Evolutionary conservation across 64 coral and sea anemone genomes (phyloP), one percentile per base, ranked within the genome.

Genomic region (Stichodactyla mertensii): DNA sequence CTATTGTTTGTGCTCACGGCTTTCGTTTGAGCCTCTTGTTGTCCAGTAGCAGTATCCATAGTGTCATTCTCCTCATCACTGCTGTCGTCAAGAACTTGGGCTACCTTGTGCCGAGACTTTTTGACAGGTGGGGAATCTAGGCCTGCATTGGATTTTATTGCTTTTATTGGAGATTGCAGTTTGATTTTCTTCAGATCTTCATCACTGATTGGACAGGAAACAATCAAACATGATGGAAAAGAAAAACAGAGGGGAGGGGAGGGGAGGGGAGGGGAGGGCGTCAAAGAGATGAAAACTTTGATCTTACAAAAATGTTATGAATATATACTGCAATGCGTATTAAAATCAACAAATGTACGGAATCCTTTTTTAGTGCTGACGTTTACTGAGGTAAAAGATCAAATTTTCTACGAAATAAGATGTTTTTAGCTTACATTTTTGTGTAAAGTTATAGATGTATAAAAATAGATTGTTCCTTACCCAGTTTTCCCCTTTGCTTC

Each of bases 1-100:
- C 36, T 81, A 16, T 53, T 4, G 19, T 81, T 19, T 6, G 2
- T 55, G 18, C 54, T 20, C 0, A 55, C 7, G 22, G 22, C 26
- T 80, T 80, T 64, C 16, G 58, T 55, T 36, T 92, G 55, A 7
- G 22, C 51, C 86, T 74, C 20, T 54, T 20, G 20, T 57, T 52
- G 14, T n/a, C 5, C 22, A n/a, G 83, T 58, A 27, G 16, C 36
- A 20, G 56, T 85, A 16, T 85, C 78, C 61, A 19, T 62, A 64
- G 23, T 19, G 16, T 82, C 27, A 77, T 92, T 87, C 52, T 92
- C 90, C 36, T 92, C 90, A 56, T 92, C 90, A 51, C 90, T 91
- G 61, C 85, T 87, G 67, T 92, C 85, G 70, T 92, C 90, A 82
- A 92, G 54, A 71, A 92, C 64, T 5, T 85, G 60, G 11, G 90